phyloP scores from a whole-genome alignment of 2,888 invertebrate species.

The Punctoribates punctum region DNA sequence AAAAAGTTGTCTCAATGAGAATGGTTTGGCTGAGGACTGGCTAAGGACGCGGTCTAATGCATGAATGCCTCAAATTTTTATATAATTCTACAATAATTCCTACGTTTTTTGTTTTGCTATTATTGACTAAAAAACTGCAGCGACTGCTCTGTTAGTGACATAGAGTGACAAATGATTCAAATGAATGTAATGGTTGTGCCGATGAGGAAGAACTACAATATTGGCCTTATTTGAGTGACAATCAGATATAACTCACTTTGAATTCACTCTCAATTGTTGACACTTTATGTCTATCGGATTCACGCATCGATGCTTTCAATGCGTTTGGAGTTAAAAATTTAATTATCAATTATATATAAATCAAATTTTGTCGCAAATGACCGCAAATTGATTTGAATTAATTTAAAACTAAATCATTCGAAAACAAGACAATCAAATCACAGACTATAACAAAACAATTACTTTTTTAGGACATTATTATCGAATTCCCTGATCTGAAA shows the following conservation, averaged over 20 bases:
- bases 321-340: background rate
- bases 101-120: slow-evolving; percentile 25
- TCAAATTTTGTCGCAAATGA: background rate
- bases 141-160: slow-evolving; percentile 2
- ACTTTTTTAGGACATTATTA: slow-evolving; percentile 8
- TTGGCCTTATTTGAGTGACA: background rate
- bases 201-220: slow-evolving; percentile 33
- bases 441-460: background rate
- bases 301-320: background rate
- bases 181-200: background rate
- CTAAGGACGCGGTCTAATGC: slow-evolving; percentile 22
- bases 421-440: background rate
- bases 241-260: background rate
- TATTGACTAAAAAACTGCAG: slow-evolving; percentile 7
- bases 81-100: slow-evolving; percentile 6
- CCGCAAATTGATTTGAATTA: slow-evolving; percentile 14
- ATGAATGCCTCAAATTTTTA: slow-evolving; percentile 18
- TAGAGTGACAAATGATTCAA: slow-evolving; percentile 15
- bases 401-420: slow-evolving; percentile 4
- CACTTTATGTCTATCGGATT: slow-evolving; percentile 12
- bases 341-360: slow-evolving; percentile 19
- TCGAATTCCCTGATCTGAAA: background rate
- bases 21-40: background rate
- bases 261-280: slow-evolving; percentile 30
- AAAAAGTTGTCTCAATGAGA: background rate